phyloP scores from a whole-genome alignment of 2,888 invertebrate species.

The Ophion obscuratus region DNA sequence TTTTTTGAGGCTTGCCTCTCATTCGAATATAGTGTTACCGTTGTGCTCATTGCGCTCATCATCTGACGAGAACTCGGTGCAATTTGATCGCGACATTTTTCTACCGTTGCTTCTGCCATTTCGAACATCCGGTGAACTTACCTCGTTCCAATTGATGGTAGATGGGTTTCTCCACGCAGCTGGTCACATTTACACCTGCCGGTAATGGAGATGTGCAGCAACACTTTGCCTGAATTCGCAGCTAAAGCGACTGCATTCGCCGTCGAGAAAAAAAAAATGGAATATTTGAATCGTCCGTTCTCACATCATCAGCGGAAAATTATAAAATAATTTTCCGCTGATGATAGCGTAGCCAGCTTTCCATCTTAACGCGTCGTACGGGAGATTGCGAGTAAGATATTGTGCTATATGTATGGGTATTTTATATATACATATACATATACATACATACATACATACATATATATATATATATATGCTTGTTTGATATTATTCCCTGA shows the following conservation, averaged over 20 bases:
- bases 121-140: neutral
- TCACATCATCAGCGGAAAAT: neutral
- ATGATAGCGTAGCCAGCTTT: neutral
- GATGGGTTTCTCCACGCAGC: neutral
- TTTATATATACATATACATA: neutral
- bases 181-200: neutral
- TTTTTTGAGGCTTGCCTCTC: no score
- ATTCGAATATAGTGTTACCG: no score
- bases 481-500: constrained; percentile 10
- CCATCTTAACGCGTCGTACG: neutral
- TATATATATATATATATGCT: neutral
- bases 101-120: no score
- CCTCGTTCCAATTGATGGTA: neutral
- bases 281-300: neutral
- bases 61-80: no score
- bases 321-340: neutral
- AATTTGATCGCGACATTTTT: no score
- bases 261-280: neutral
- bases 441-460: no score
- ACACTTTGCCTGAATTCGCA: neutral
- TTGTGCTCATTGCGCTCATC: no score
- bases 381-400: neutral
- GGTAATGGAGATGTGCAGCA: neutral
- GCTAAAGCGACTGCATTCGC: neutral
- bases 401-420: neutral